Evolutionary conservation across 2,797 vertebrate species (phyloP).

Genomic region (Mastacembelus armatus): DNA sequence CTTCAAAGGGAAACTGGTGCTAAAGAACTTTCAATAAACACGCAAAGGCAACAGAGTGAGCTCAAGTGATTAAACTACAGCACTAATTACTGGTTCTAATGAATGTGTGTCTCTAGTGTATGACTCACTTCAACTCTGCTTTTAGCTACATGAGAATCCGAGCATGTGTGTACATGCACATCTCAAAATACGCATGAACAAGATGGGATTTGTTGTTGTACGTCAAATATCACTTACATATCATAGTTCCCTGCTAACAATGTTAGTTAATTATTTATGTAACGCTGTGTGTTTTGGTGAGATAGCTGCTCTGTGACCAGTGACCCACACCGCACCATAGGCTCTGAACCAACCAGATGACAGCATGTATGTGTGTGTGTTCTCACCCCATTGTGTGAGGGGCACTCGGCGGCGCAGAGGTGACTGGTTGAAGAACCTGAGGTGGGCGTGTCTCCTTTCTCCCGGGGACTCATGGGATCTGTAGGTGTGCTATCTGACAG

Average conservation of each 20-base stretch:
- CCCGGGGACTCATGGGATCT: slow-evolving; percentile 67
- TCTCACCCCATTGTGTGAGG: slow-evolving; percentile 69
- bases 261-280: slow-evolving; percentile 63
- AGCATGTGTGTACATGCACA: no score
- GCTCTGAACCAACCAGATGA: slow-evolving; percentile 47
- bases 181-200: no score
- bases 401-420: slow-evolving; percentile 68
- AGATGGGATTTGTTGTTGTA: no score
- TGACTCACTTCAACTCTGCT: slow-evolving; percentile 1
- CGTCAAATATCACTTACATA: slow-evolving; percentile 19
- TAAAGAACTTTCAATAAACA: background rate
- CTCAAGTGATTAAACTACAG: slow-evolving; percentile 11
- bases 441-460: slow-evolving; percentile 55
- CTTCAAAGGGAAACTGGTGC: slow-evolving; percentile 9
- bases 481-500: slow-evolving; percentile 42
- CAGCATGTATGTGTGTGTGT: slow-evolving; percentile 1
- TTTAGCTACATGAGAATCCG: no score
- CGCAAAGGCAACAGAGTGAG: background rate
- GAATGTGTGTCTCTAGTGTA: background rate
- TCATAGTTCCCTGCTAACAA: slow-evolving; percentile 9
- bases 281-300: slow-evolving; percentile 35
- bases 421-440: slow-evolving; percentile 72
- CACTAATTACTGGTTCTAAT: slow-evolving; percentile 9
- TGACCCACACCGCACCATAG: slow-evolving; percentile 23
- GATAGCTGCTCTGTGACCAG: slow-evolving; percentile 42